Conservation (phyloP, 2,888 invertebrate species). For the Gastrophysa polygoni region DNA sequence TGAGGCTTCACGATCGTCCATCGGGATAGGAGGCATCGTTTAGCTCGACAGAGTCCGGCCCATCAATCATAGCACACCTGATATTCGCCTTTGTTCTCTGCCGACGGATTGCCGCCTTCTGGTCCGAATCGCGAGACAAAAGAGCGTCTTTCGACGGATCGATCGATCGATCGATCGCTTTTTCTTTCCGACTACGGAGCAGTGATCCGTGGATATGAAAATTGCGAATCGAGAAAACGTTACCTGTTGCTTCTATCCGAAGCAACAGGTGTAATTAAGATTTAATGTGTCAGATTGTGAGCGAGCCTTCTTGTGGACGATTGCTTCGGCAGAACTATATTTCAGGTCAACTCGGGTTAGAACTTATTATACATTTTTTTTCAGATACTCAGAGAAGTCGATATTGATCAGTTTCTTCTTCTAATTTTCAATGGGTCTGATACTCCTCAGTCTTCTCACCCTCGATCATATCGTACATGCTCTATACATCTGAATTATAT, state of each 20-base stretch:
- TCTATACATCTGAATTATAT: too few species aligned
- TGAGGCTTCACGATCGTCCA: slow-evolving; percentile 51
- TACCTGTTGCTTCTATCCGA: neutral
- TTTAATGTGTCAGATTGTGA: neutral
- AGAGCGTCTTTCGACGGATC: neutral
- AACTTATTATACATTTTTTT: too few species aligned
- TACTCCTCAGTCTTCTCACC: too few species aligned
- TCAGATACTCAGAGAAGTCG: too few species aligned
- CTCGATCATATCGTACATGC: too few species aligned
- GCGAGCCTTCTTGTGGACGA: neutral
- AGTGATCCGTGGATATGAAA: neutral
- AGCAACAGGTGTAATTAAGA: neutral
- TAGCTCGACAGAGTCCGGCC: slow-evolving; percentile 47
- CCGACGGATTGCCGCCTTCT: slow-evolving; percentile 21
- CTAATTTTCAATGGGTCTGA: too few species aligned
- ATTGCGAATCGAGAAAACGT: neutral
- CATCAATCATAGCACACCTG: slow-evolving; percentile 56
- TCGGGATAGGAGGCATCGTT: slow-evolving; percentile 39
- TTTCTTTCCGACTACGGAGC: neutral
- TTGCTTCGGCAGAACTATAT: too few species aligned
- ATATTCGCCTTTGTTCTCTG: slow-evolving; percentile 51
- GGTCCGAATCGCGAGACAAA: neutral
- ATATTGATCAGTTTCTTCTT: too few species aligned
- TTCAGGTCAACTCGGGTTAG: too few species aligned
- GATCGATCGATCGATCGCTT: neutral